These are phyloP conservation scores for Istiophorus platypterus DNA, from an alignment of 2,113 vertebrate species.

Conservation along the genomic window DNA sequence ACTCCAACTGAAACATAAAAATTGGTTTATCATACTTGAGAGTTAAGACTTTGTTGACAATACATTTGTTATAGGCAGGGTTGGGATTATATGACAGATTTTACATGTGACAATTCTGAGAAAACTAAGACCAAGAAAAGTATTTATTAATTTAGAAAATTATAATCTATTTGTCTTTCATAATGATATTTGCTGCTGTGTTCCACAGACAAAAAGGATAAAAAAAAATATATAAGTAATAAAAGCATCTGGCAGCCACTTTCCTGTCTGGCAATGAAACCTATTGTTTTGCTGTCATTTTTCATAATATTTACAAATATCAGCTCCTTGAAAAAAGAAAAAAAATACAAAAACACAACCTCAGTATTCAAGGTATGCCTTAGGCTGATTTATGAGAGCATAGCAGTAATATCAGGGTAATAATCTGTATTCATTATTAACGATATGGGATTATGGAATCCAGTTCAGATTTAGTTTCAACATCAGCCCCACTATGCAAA, in stretches of 20 bases:
- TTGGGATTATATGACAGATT: background rate
- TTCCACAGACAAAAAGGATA: background rate
- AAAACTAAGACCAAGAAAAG: background rate
- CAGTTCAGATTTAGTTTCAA: conserved; percentile 16
- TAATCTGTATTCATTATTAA: conserved; percentile 52
- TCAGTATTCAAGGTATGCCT: conserved; percentile 4
- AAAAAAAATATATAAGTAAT: conserved; percentile 1
- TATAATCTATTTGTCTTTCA: background rate
- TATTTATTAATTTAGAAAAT: background rate
- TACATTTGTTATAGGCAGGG: background rate
- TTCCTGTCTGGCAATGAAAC: conserved; percentile 14
- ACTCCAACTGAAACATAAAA: conserved; percentile 83
- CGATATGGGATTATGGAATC: conserved; percentile 39
- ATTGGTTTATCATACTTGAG: background rate
- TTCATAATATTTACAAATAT: conserved; percentile 35
- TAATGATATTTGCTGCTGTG: conserved; percentile 15
- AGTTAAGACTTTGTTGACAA: background rate
- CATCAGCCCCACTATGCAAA: conserved; percentile 1
- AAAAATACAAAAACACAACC: conserved; percentile 21
- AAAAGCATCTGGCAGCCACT: conserved; percentile 12
- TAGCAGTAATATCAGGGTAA: conserved; percentile 36
- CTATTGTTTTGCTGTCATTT: conserved; percentile 35
- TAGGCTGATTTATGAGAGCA: conserved; percentile 37
- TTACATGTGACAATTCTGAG: background rate
- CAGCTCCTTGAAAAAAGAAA: background rate